Conservation (phyloP, 1,140 invertebrate genomes). For the Sinella curviseta region DNA sequence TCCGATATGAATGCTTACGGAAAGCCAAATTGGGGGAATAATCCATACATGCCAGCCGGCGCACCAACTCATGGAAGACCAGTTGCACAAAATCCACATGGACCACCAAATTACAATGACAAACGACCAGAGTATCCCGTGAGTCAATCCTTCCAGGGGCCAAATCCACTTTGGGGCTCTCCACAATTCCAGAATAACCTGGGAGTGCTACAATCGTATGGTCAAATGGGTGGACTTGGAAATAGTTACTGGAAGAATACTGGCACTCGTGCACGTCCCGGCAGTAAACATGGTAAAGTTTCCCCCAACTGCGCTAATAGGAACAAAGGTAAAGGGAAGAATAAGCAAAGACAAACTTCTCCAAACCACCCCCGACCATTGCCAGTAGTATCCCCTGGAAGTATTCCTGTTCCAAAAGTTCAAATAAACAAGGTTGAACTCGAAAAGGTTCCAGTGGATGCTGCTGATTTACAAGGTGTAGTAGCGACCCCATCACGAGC, state of each 20-base stretch:
- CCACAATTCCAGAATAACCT: neutral
- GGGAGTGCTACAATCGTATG: neutral
- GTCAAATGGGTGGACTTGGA: neutral
- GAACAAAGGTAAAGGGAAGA: neutral
- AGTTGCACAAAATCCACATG: neutral
- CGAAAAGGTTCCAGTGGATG: neutral
- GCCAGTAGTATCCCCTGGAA: too few relatives aligned
- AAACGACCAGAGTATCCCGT: neutral
- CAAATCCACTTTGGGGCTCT: neutral
- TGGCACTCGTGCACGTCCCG: neutral
- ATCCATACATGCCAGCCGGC: neutral
- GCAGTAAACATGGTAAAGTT: neutral
- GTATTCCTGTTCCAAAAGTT: neutral
- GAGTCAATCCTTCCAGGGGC: neutral
- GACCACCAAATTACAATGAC: neutral
- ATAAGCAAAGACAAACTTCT: too few relatives aligned
- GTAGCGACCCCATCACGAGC: neutral
- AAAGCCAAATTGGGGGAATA: neutral
- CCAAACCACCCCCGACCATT: too few relatives aligned
- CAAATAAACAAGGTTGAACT: neutral
- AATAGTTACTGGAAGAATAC: constrained; percentile 2
- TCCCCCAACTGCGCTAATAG: neutral
- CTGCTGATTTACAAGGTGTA: neutral
- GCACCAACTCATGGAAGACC: neutral
- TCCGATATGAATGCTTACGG: neutral